phyloP scores from a whole-genome alignment of 2,113 vertebrate species.

The Sphyrna mokarran region DNA sequence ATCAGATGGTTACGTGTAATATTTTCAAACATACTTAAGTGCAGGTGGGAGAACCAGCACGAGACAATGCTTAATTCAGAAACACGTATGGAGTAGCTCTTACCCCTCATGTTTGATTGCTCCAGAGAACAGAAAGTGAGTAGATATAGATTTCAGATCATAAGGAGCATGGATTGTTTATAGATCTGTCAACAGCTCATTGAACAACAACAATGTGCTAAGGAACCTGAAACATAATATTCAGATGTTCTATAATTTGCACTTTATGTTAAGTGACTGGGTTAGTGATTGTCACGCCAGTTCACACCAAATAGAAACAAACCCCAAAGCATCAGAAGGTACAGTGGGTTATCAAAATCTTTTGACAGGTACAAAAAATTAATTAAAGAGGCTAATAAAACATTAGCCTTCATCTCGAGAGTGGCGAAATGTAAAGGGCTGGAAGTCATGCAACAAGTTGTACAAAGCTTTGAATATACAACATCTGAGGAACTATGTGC shows the following conservation, averaged over 20 bases:
- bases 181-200: neutral
- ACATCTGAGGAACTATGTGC: neutral
- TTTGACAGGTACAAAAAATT: neutral
- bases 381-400: neutral
- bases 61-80: neutral
- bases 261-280: neutral
- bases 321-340: neutral
- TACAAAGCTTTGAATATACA: neutral
- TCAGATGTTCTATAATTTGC: neutral
- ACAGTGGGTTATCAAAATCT: neutral
- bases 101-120: neutral
- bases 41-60: neutral
- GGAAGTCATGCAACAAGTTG: neutral
- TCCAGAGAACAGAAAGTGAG: neutral
- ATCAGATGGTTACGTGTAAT: neutral
- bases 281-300: neutral
- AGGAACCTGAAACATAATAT: neutral
- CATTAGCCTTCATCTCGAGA: neutral
- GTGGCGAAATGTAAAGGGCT: neutral
- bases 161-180: neutral
- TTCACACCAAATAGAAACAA: neutral
- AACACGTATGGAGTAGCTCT: neutral
- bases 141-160: neutral
- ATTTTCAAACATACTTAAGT: neutral
- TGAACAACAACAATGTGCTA: neutral